Evolutionary conservation across 2,888 invertebrate species (phyloP).

Genomic region (Dichetophora obliterata): DNA sequence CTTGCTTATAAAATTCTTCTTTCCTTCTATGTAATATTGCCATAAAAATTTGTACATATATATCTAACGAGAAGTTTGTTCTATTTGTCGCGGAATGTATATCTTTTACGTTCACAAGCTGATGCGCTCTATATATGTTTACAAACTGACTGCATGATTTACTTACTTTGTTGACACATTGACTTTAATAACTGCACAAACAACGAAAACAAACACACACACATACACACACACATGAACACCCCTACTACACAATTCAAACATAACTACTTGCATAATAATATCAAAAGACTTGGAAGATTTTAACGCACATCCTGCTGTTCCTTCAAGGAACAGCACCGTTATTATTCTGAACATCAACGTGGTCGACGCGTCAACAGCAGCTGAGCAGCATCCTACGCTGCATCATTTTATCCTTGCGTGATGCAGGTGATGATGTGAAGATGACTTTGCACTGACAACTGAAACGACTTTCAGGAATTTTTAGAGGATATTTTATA

Average conservation of each 20-base stretch:
- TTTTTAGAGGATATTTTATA: neutral
- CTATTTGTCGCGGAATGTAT: no score
- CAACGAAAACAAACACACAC: neutral
- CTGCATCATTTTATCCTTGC: neutral
- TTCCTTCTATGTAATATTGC: no score
- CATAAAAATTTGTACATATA: no score
- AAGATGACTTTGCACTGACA: conserved; percentile 5
- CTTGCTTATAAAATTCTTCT: no score
- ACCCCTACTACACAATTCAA: neutral
- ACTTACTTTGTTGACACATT: neutral
- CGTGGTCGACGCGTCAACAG: neutral
- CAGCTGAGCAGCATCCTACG: neutral
- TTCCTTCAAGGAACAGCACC: neutral
- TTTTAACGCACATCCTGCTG: conserved; percentile 6
- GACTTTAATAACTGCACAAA: conserved; percentile 7
- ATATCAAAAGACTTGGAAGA: conserved; percentile 13
- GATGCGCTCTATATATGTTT: no score
- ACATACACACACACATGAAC: conserved; percentile 3
- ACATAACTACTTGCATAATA: conserved; percentile 25
- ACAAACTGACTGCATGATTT: neutral
- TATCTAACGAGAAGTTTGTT: no score
- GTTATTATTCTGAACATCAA: neutral
- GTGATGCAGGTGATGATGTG: neutral
- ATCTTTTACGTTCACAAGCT: no score
- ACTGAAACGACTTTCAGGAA: neutral